Evolutionary conservation across 2,888 invertebrate species (phyloP).

Genomic region (Lucinisca nassula): DNA sequence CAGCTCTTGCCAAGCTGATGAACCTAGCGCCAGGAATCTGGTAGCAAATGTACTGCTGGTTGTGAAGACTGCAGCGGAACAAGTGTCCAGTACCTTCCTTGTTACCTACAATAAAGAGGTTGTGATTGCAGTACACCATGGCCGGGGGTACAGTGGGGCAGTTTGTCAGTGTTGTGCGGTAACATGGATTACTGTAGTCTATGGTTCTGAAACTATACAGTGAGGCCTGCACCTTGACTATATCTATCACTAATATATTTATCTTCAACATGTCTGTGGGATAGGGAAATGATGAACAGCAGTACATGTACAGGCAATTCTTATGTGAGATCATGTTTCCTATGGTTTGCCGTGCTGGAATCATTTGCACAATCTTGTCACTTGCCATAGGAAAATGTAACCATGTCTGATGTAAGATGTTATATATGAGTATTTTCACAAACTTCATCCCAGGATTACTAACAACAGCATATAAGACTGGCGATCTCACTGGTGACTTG

Average conservation of each 20-base stretch:
- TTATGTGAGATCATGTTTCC: conserved; percentile 82
- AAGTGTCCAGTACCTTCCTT: conserved; percentile 85
- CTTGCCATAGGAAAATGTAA: conserved; percentile 81
- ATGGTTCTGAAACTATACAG: conserved; percentile 84
- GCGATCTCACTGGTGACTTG: conserved; percentile 55
- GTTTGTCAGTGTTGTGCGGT: conserved; percentile 86
- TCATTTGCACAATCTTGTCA: conserved; percentile 81
- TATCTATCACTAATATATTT: conserved; percentile 83
- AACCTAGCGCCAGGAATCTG: conserved; percentile 85
- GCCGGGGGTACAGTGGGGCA: conserved; percentile 84
- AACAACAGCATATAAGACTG: conserved; percentile 82
- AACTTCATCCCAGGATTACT: conserved; percentile 85
- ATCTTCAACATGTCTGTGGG: conserved; percentile 86
- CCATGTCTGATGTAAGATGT: conserved; percentile 82
- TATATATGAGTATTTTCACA: conserved; percentile 84
- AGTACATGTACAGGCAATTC: conserved; percentile 84
- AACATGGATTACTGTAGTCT: conserved; percentile 84
- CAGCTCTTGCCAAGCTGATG: conserved; percentile 84
- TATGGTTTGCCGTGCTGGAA: conserved; percentile 85
- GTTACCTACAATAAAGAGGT: conserved; percentile 84
- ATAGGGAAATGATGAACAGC: conserved; percentile 86
- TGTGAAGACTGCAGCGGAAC: conserved; percentile 84
- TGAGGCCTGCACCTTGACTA: conserved; percentile 81
- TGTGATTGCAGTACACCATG: conserved; percentile 83
- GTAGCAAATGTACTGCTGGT: conserved; percentile 84